Evolutionary conservation across 2,888 invertebrate genomes (phyloP).

Genomic region (Chromoteleia sp.): DNA sequence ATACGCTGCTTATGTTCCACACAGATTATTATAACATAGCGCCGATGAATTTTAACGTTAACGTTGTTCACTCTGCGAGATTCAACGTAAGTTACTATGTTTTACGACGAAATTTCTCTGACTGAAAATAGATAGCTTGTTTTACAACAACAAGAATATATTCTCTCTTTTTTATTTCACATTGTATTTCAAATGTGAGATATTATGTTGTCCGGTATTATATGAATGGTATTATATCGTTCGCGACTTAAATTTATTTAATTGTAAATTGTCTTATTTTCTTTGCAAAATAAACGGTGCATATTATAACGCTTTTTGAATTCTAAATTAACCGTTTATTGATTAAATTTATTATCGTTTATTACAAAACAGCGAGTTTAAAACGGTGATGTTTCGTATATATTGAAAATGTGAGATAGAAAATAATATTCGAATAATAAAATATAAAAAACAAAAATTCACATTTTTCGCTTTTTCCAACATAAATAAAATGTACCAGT

Average conservation of each 20-base stretch:
- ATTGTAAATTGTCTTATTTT: neutral
- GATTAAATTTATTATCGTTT: no score
- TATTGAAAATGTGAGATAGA: slow-evolving; percentile 4
- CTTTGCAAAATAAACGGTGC: no score
- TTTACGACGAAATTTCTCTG: slow-evolving; percentile 16
- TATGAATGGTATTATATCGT: slow-evolving; percentile 4
- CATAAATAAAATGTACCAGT: slow-evolving; percentile 21
- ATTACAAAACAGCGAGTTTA: neutral
- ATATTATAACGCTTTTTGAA: no score
- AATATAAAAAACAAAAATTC: slow-evolving; percentile 12
- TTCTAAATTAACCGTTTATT: no score
- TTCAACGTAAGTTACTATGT: slow-evolving; percentile 22
- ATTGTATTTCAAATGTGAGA: neutral
- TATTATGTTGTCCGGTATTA: slow-evolving; percentile 6
- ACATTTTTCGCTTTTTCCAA: neutral
- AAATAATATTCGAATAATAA: slow-evolving; percentile 21
- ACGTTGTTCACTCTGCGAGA: slow-evolving; percentile 26
- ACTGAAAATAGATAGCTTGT: slow-evolving; percentile 20
- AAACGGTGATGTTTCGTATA: neutral
- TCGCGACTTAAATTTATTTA: neutral
- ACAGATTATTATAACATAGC: slow-evolving; percentile 18
- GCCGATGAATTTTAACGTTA: slow-evolving; percentile 27
- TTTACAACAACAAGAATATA: slow-evolving; percentile 5
- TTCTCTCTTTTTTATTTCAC: slow-evolving; percentile 8
- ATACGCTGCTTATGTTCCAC: slow-evolving; percentile 5